phyloP scores from a whole-genome alignment of 1,140 invertebrate species.

The Leptopilina clavipes region DNA sequence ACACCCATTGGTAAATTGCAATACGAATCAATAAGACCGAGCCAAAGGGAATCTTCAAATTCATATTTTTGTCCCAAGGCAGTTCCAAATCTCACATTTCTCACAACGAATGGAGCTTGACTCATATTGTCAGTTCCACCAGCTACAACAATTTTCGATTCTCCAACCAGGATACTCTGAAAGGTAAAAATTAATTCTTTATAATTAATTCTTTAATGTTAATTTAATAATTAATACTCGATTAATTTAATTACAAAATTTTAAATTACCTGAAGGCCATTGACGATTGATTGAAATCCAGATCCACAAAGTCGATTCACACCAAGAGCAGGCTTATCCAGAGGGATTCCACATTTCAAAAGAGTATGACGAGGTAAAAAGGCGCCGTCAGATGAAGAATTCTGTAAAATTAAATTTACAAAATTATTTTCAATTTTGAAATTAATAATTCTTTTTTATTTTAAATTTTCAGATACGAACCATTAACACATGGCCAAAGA shows the following conservation, averaged over 20 bases:
- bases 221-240: no score
- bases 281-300: conserved; percentile 95
- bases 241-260: conserved; percentile 33
- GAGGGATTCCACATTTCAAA: conserved; percentile 88
- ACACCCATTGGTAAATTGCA: conserved; percentile 96
- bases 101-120: conserved; percentile 91
- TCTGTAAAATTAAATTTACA: conserved; percentile 71
- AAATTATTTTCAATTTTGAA: background rate
- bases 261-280: conserved; percentile 86
- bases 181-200: no score
- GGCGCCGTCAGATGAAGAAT: conserved; percentile 86
- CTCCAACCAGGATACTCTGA: conserved; percentile 91
- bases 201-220: no score
- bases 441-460: conserved; percentile 20
- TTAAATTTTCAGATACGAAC: conserved; percentile 76
- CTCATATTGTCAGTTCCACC: conserved; percentile 98
- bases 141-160: conserved; percentile 90
- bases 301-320: conserved; percentile 95
- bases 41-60: conserved; percentile 95
- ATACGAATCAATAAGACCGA: conserved; percentile 91
- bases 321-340: conserved; percentile 86
- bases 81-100: conserved; percentile 94
- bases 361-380: conserved; percentile 92
- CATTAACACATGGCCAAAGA: conserved; percentile 92
- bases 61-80: conserved; percentile 85